Base-by-base conservation (phyloP, 1,140 invertebrate genomes). In the Meloidogyne chitwoodi region DNA sequence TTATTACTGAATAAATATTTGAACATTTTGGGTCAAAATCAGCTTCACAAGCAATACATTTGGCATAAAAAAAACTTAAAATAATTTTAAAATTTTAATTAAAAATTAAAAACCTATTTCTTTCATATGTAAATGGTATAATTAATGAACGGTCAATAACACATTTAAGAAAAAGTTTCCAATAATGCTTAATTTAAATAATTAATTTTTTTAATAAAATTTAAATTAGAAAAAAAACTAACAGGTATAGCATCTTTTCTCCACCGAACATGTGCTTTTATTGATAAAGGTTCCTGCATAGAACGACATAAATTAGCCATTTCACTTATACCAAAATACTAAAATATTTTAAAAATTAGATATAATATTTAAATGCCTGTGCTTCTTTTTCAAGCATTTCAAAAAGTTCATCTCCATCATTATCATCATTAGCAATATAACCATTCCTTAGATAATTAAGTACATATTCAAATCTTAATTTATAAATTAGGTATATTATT, bases 321-420 rank as follows among this genome's bases (percentile, higher is more conserved):
- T 65, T 77, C 75, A 22, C 66, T 69, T 48, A 77, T 77, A 31
- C 75, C 75, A 29, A 69, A 77, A 34, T 69, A 77, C 75, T 77
- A 48, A 65, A 77, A 65, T n/a, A 14, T 19, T n/a, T 44, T 8
- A 0, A 48, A n/a, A 48, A 27, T 12, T 27, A 61, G n/a, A 5
- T 26, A 24, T 12, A 68, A n/a, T n/a, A n/a, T n/a, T n/a, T 24
- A 68, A 24, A 73, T 61, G 66, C 75, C 44, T 77, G 67, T 62
- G 75, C 75, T 65, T 77, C 75, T 44, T 68, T 62, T 41, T 77
- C 75, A 19, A 77, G 22, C 41, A 69, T 67, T 56, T 77, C 75
- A 31, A 77, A 63, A 69, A 77, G 67, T 41, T 77, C 38, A 26
- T 77, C 75, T 6, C 66, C 75, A 44, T 77, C 67, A 64, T 77